Conservation (phyloP, 1,140 invertebrate species). For the Habropoda laboriosa region DNA sequence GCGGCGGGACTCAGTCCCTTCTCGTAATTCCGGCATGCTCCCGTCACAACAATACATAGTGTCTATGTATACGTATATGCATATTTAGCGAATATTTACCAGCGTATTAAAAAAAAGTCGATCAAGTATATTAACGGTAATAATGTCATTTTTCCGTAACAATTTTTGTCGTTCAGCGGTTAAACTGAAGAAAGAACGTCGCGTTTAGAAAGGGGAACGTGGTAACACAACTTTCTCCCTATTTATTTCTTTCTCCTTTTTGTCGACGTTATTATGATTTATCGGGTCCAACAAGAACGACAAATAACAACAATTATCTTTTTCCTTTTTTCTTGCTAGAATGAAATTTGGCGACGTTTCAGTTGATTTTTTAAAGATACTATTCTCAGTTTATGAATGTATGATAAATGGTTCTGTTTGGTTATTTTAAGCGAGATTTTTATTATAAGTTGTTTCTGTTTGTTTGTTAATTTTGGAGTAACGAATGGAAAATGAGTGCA, state of each 20-base stretch:
- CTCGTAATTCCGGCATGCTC: too few relatives aligned
- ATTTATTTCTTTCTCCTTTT: not conserved
- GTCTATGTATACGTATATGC: not conserved
- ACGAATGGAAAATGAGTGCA: too few relatives aligned
- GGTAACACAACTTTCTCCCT: not conserved
- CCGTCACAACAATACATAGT: too few relatives aligned
- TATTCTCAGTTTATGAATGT: not conserved
- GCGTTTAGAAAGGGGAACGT: not conserved
- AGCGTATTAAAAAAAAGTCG: conserved; percentile 9
- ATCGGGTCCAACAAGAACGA: not conserved
- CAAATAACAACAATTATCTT: too few relatives aligned
- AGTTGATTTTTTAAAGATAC: too few relatives aligned
- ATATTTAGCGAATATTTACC: conserved; percentile 54
- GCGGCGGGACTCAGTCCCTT: too few relatives aligned
- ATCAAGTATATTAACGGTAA: not conserved
- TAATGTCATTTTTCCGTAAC: conserved; percentile 5
- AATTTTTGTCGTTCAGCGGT: conserved; percentile 26
- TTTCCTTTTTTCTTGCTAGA: too few relatives aligned
- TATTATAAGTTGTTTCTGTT: not conserved
- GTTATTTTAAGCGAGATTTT: not conserved
- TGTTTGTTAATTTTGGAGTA: too few relatives aligned
- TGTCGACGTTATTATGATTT: not conserved
- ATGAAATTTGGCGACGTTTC: too few relatives aligned
- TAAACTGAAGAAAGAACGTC: too few relatives aligned
- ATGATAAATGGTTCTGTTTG: not conserved